Evolutionary conservation across 1,140 invertebrate species (phyloP).

Genomic region (Andricus grossulariae): DNA sequence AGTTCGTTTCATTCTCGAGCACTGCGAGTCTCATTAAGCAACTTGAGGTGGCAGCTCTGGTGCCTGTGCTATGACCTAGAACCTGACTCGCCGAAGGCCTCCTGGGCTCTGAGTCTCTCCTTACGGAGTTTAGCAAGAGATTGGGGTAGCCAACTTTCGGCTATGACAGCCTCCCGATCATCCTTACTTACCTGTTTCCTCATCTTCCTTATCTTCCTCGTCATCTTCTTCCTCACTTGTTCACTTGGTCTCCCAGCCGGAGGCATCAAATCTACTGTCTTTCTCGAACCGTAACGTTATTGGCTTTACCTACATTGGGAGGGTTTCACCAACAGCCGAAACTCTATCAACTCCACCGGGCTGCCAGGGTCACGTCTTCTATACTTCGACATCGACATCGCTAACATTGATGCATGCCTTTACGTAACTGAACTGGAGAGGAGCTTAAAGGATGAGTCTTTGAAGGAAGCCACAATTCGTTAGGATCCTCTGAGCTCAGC

Average conservation of each 20-base stretch:
- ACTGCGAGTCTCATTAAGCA: constrained; percentile 64
- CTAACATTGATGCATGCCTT: constrained; percentile 24
- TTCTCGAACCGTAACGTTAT: constrained; percentile 15
- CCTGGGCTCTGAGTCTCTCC: constrained; percentile 48
- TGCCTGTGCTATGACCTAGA: constrained; percentile 31
- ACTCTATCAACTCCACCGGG: constrained; percentile 15
- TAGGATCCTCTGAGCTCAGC: not conserved
- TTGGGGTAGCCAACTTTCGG: constrained; percentile 59
- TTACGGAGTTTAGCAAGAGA: constrained; percentile 52
- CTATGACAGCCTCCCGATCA: constrained; percentile 45
- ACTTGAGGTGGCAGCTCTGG: constrained; percentile 57
- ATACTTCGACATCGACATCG: constrained; percentile 6
- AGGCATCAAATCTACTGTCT: not conserved
- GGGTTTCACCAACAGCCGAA: constrained; percentile 26
- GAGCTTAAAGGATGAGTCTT: constrained; percentile 20
- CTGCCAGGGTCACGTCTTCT: constrained; percentile 25
- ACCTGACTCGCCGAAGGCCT: constrained; percentile 47
- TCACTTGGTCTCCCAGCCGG: not conserved
- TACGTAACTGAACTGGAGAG: constrained; percentile 2
- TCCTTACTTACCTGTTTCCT: constrained; percentile 9
- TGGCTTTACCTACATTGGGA: not conserved
- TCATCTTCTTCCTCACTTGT: not conserved
- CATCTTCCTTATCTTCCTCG: not conserved
- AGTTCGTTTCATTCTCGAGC: constrained; percentile 64
- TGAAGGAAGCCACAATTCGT: constrained; percentile 27